Conservation (phyloP, 2,888 invertebrate genomes). For the Coecobrya sp. region DNA sequence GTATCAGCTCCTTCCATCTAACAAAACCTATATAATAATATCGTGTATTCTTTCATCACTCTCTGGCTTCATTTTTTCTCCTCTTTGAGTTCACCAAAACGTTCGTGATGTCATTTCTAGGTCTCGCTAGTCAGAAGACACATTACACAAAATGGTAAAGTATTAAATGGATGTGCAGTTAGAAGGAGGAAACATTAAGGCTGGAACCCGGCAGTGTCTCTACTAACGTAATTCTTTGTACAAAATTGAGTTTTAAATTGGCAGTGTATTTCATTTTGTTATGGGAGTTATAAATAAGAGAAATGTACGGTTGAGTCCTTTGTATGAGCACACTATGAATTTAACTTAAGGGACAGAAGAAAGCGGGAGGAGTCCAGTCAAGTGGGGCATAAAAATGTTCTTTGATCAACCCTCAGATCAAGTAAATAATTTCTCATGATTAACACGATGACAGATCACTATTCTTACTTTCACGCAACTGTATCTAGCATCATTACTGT, state of each 20-base stretch:
- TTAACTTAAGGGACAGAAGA: not conserved
- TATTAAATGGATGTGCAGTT: conserved; percentile 35
- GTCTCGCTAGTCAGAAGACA: not conserved
- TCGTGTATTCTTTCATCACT: conserved; percentile 30
- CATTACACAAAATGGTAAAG: conserved; percentile 24
- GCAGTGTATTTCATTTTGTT: conserved; percentile 54
- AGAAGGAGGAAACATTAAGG: conserved; percentile 63
- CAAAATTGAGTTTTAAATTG: conserved; percentile 76
- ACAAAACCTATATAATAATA: not conserved
- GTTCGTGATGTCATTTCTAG: conserved; percentile 36
- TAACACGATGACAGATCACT: conserved; percentile 31
- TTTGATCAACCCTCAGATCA: conserved; percentile 51
- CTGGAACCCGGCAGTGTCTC: conserved; percentile 47
- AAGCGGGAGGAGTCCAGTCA: not conserved
- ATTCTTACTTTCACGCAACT: not conserved
- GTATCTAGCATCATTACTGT: not conserved
- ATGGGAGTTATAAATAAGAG: conserved; percentile 10
- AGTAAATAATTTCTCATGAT: conserved; percentile 74
- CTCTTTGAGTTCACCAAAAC: conserved; percentile 12
- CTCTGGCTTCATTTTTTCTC: conserved; percentile 34
- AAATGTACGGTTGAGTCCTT: not conserved
- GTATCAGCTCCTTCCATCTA: conserved; percentile 38
- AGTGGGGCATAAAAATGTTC: conserved; percentile 54
- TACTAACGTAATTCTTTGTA: conserved; percentile 61
- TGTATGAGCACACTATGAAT: not conserved